Evolutionary conservation across 2,113 vertebrate genomes (phyloP).

Genomic region (Mormyrus lacerda): DNA sequence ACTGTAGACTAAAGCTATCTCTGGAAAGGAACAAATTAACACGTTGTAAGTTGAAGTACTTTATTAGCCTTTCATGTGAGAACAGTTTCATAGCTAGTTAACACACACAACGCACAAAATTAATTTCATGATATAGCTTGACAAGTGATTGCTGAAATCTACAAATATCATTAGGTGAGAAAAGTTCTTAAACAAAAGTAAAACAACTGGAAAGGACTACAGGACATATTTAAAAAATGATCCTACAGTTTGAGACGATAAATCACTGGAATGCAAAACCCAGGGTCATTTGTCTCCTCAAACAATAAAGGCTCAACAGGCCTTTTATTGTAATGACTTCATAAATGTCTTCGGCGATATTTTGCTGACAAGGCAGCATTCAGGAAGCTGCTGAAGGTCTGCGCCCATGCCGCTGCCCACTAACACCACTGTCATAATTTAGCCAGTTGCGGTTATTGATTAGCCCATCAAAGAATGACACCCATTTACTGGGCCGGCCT

Average conservation of each 20-base stretch:
- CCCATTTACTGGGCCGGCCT: conserved; percentile 43
- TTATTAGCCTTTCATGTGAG: background rate
- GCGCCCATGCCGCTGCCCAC: conserved; percentile 43
- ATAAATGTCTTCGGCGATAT: conserved; percentile 30
- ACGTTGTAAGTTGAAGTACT: background rate
- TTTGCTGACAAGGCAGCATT: conserved; percentile 35
- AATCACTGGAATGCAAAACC: background rate
- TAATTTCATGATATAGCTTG: background rate
- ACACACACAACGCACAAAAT: background rate
- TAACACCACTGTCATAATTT: conserved; percentile 52
- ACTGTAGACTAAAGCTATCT: background rate
- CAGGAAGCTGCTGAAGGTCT: conserved; percentile 47
- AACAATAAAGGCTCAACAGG: conserved; percentile 11
- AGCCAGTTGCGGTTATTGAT: conserved; percentile 55
- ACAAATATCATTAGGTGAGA: background rate
- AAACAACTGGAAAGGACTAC: background rate
- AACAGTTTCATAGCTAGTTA: background rate
- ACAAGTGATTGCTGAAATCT: background rate
- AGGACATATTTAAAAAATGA: background rate
- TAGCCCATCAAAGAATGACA: conserved; percentile 43
- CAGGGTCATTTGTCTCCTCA: background rate
- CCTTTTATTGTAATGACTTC: conserved; percentile 22
- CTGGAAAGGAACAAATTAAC: background rate
- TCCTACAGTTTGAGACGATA: background rate
- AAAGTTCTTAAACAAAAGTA: conserved; percentile 9